Evolutionary conservation across 2,888 invertebrate genomes (phyloP).

Genomic region (Drosophila ustulata): DNA sequence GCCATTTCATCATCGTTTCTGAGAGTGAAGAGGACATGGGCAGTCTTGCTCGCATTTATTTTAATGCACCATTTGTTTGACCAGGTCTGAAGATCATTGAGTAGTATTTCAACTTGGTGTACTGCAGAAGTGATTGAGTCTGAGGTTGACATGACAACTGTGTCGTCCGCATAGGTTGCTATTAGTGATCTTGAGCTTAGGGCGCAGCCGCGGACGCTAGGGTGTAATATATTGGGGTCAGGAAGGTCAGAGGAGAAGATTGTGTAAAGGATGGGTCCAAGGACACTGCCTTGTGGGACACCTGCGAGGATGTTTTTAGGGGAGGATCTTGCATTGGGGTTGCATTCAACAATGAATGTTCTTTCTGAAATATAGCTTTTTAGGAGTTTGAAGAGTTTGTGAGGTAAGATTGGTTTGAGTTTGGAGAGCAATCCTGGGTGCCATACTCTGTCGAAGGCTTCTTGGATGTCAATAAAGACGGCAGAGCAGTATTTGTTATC

Average conservation of each 20-base stretch:
- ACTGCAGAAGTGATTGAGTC: not conserved
- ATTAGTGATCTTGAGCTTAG: not conserved
- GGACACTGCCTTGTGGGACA: not conserved
- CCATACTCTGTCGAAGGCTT: not conserved
- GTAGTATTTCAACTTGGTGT: not conserved
- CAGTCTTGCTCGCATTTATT: constrained; percentile 7
- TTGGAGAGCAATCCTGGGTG: not conserved
- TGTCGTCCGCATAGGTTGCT: constrained; percentile 11
- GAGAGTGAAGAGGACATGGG: not conserved
- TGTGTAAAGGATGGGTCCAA: not conserved
- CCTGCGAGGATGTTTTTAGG: not conserved
- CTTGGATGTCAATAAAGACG: not conserved
- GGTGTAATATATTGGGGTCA: too few species aligned
- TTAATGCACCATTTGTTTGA: constrained; percentile 3
- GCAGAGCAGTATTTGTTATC: not conserved
- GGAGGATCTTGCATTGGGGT: not conserved
- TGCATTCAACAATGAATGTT: not conserved
- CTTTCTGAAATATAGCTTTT: too few species aligned
- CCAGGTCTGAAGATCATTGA: not conserved
- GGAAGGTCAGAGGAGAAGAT: constrained; percentile 8
- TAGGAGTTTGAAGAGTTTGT: too few species aligned
- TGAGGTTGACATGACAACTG: not conserved
- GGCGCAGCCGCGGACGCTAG: too few species aligned
- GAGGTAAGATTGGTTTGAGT: not conserved
- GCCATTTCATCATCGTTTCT: not conserved